Evolutionary conservation across 1,140 invertebrate genomes (phyloP).

Genomic region (Hyphantria cunea): DNA sequence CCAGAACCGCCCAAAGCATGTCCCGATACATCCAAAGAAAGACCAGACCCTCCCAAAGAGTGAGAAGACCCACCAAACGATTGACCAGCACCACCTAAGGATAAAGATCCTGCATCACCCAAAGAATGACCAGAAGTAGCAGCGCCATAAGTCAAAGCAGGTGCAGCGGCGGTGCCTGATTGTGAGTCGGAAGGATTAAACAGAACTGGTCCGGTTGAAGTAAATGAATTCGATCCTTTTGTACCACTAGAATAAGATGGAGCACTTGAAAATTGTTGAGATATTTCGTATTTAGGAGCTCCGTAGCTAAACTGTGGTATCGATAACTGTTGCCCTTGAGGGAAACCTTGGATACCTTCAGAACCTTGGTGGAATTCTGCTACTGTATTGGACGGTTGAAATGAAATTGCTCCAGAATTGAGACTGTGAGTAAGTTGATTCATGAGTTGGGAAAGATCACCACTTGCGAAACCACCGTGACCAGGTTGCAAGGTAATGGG

Average conservation of each 20-base stretch:
- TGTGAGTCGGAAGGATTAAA: slow-evolving; percentile 59
- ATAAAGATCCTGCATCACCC: slow-evolving; percentile 39
- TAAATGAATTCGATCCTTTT: slow-evolving; percentile 65
- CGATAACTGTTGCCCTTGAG: slow-evolving; percentile 43
- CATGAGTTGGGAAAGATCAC: slow-evolving; percentile 69
- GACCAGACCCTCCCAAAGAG: slow-evolving; percentile 26
- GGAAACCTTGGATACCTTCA: slow-evolving; percentile 44
- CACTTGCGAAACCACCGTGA: slow-evolving; percentile 51
- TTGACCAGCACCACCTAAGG: slow-evolving; percentile 42
- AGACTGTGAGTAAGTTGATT: slow-evolving; percentile 66
- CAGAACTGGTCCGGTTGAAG: slow-evolving; percentile 68
- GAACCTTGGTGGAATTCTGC: slow-evolving; percentile 39
- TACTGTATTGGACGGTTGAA: slow-evolving; percentile 45
- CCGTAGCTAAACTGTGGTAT: slow-evolving; percentile 53
- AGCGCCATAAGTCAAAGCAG: slow-evolving; percentile 45
- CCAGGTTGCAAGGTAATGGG: slow-evolving; percentile 62
- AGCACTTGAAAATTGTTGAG: slow-evolving; percentile 15
- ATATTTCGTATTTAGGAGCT: slow-evolving; percentile 51
- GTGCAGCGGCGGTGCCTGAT: slow-evolving; percentile 4
- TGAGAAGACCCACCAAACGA: slow-evolving; percentile 37
- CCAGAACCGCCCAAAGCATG: slow-evolving; percentile 29
- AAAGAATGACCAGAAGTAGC: slow-evolving; percentile 54
- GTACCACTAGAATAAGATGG: slow-evolving; percentile 64
- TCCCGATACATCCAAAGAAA: slow-evolving; percentile 29
- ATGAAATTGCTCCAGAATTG: slow-evolving; percentile 55